Conservation (phyloP, 2,113 vertebrate genomes). For the Barnardius zonarius region DNA sequence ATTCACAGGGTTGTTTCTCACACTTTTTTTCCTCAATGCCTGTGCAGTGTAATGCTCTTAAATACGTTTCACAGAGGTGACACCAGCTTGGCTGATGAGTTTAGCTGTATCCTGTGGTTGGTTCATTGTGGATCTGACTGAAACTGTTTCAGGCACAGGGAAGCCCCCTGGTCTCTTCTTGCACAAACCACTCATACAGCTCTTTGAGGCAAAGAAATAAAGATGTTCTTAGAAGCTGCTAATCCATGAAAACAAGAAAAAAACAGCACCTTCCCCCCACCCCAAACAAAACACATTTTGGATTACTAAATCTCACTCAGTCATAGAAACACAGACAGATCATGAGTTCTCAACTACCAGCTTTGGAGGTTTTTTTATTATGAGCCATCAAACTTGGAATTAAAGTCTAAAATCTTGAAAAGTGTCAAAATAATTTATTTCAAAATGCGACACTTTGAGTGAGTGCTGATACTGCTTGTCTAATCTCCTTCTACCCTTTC, state of each 20-base stretch:
- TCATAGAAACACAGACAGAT: background rate
- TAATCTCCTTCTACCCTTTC: background rate
- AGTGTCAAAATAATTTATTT: background rate
- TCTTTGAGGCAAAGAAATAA: background rate
- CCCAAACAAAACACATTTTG: background rate
- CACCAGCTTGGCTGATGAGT: background rate
- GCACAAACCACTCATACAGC: background rate
- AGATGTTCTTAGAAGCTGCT: background rate
- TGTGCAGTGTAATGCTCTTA: background rate
- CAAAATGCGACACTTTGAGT: background rate
- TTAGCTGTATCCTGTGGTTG: background rate
- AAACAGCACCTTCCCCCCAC: fast-evolving
- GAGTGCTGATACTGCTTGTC: background rate
- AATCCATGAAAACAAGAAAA: background rate
- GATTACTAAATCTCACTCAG: background rate
- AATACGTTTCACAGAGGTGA: background rate
- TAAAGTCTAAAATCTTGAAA: background rate
- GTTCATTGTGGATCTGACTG: background rate
- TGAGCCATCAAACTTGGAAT: background rate
- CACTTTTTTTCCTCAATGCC: background rate
- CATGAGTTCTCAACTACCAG: background rate
- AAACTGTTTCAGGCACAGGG: background rate
- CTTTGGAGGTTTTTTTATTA: background rate
- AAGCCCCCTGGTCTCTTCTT: background rate
- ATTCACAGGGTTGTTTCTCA: background rate